A percentile compares a stretch with the other conserved stretches of the same genome.
These are phyloP conservation scores for Diogma glabrata DNA, from an alignment of 2,888 invertebrate genomes.

Conservation along the genomic window DNA sequence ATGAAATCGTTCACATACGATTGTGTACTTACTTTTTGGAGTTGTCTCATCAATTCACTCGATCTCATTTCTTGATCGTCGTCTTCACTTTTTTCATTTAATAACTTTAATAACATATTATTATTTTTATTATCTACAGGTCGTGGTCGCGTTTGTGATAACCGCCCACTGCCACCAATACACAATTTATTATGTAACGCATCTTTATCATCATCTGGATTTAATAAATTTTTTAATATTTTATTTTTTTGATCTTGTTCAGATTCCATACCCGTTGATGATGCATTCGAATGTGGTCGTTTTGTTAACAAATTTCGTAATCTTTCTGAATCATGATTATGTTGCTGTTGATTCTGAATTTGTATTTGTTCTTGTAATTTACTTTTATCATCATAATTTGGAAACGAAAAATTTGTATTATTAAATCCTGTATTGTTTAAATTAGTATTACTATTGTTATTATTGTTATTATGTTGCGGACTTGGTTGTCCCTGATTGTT, in stretches of 20 bases:
- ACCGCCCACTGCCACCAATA: conserved; percentile 19
- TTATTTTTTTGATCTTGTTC: conserved; percentile 30
- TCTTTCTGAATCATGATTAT: conserved; percentile 38
- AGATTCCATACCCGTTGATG: conserved; percentile 20
- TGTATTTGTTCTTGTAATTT: conserved; percentile 34
- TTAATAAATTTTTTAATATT: conserved; percentile 25
- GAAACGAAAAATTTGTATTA: conserved; percentile 21
- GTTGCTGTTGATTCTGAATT: conserved; percentile 25
- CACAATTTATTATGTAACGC: conserved; percentile 18
- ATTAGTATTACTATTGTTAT: conserved; percentile 23
- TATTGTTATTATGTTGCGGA: conserved; percentile 35
- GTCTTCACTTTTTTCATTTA: conserved; percentile 73
- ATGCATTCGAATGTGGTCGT: conserved; percentile 25
- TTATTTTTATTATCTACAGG: conserved; percentile 27
- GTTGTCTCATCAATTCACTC: conserved; percentile 45
- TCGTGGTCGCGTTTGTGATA: conserved; percentile 21
- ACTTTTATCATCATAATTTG: conserved; percentile 22
- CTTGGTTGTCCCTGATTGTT: conserved; percentile 38
- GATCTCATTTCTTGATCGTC: conserved; percentile 50
- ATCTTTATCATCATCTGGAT: conserved; percentile 35
- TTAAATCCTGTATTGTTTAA: conserved; percentile 23
- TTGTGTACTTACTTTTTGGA: conserved; percentile 27
- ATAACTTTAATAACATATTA: conserved; percentile 45
- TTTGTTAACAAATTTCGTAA: conserved; percentile 40
- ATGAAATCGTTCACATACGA: background rate